Evolutionary conservation across 30 jellyfish, hydroid and myxozoan species (phyloP).

Genomic region (Nemopilema nomurai): DNA sequence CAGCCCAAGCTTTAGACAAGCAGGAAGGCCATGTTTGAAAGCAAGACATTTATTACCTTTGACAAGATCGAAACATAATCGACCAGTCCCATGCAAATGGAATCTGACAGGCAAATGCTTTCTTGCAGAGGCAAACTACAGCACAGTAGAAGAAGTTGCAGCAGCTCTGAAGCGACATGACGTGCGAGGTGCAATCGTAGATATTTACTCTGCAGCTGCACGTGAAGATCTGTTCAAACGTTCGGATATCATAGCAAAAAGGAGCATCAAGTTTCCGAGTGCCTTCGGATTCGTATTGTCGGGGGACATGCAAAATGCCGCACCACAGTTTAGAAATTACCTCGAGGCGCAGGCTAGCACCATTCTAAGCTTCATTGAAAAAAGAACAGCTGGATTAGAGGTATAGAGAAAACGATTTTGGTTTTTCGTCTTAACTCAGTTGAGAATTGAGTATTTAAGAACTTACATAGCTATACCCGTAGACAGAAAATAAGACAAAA

Average conservation of each 20-base stretch:
- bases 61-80: too few species aligned
- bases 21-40: too few species aligned
- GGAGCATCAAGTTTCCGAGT: slow-evolving; percentile 48
- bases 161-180: slow-evolving; percentile 66
- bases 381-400: slow-evolving; percentile 48
- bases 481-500: too few species aligned
- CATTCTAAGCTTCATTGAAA: slow-evolving; percentile 5
- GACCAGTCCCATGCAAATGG: too few species aligned
- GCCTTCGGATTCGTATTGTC: slow-evolving; percentile 77
- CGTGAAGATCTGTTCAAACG: slow-evolving; percentile 49
- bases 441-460: too few species aligned
- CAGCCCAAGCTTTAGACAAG: too few species aligned
- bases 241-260: slow-evolving; percentile 55
- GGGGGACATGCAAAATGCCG: slow-evolving; percentile 62
- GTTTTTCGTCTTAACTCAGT: neutral
- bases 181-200: slow-evolving; percentile 78
- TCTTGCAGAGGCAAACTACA: slow-evolving; percentile 40
- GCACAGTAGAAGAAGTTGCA: slow-evolving; percentile 60
- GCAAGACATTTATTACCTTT: too few species aligned
- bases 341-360: slow-evolving; percentile 25
- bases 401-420: neutral
- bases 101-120: neutral
- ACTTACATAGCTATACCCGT: too few species aligned
- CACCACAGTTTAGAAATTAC: slow-evolving; percentile 34
- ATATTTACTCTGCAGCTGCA: slow-evolving; percentile 72